phyloP scores from a whole-genome alignment of 2,888 invertebrate genomes.

The Drosophila cyrtoloma region DNA sequence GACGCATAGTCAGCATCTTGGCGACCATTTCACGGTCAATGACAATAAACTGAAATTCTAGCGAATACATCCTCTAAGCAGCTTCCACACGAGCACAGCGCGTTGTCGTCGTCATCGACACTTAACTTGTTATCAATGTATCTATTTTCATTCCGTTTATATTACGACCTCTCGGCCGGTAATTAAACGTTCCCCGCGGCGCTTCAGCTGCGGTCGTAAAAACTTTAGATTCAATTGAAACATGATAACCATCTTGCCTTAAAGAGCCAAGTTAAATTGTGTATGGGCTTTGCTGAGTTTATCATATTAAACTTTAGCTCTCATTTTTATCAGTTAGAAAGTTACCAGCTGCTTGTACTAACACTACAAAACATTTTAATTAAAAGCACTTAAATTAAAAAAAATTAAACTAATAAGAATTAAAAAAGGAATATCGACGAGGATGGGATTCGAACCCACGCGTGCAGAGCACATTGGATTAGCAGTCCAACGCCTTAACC shows the following conservation, averaged over 20 bases:
- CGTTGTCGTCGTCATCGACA: constrained; percentile 41
- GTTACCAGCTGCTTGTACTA: neutral
- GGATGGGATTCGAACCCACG: constrained; percentile 95
- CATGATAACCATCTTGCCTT: constrained; percentile 62
- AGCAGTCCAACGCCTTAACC: constrained; percentile 95
- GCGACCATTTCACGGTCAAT: constrained; percentile 40
- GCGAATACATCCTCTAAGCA: constrained; percentile 46
- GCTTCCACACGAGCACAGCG: constrained; percentile 38
- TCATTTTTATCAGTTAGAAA: neutral
- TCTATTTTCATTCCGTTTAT: constrained; percentile 75
- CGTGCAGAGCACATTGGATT: constrained; percentile 95
- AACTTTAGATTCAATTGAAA: constrained; percentile 69
- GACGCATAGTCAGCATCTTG: constrained; percentile 36
- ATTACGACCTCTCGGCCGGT: constrained; percentile 34
- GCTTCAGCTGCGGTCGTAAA: constrained; percentile 46
- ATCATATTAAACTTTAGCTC: neutral
- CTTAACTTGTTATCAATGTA: constrained; percentile 75
- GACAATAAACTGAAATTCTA: constrained; percentile 75
- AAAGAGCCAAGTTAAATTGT: constrained; percentile 30
- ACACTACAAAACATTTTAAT: neutral
- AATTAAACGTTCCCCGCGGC: constrained; percentile 50
- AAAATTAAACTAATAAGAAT: neutral
- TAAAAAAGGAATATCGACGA: constrained; percentile 86
- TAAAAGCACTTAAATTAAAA: neutral
- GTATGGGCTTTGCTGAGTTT: neutral